Percentiles rank a stretch among this genome's conserved stretches.
These are phyloP conservation scores for Zosterops borbonicus DNA, from an alignment of 2,113 vertebrate species.

Conservation along the genomic window DNA sequence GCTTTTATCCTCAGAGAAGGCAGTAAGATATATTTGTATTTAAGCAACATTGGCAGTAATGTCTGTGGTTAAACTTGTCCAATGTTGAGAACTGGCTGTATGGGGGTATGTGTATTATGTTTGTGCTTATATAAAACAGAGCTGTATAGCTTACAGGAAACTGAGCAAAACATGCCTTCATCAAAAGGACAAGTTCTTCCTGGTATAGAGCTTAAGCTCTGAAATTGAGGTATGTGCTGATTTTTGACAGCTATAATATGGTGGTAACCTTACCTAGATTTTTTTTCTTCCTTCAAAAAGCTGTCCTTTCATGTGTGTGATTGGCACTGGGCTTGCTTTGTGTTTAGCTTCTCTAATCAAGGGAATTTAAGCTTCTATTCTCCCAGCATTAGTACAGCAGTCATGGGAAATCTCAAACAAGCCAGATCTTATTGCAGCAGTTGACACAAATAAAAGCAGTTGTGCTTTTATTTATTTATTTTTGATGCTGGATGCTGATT, in stretches of 20 bases:
- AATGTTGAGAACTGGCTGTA: not conserved
- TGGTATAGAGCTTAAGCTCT: not conserved
- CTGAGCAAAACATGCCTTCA: not conserved
- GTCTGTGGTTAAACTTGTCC: not conserved
- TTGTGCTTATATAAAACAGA: conserved; percentile 24
- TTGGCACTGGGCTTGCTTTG: conserved; percentile 49
- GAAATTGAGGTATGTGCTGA: conserved; percentile 19
- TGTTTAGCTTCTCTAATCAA: conserved; percentile 66
- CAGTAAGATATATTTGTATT: not conserved
- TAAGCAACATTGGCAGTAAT: not conserved
- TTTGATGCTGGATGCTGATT: conserved; percentile 71
- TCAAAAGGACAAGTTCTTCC: not conserved
- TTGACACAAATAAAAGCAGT: conserved; percentile 65
- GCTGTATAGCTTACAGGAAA: conserved; percentile 2
- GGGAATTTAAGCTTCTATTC: conserved; percentile 50
- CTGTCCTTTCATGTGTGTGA: conserved; percentile 57
- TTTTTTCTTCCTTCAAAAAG: not conserved
- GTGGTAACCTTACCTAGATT: conserved; percentile 43
- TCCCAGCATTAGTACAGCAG: conserved; percentile 52
- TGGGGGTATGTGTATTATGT: not conserved
- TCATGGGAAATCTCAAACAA: conserved; percentile 59
- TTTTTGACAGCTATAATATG: conserved; percentile 29
- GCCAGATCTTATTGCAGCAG: conserved; percentile 64
- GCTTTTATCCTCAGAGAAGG: not conserved
- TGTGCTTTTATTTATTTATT: conserved; percentile 73